phyloP scores from a whole-genome alignment of 1,140 invertebrate species.

The Micrasema minimum region DNA sequence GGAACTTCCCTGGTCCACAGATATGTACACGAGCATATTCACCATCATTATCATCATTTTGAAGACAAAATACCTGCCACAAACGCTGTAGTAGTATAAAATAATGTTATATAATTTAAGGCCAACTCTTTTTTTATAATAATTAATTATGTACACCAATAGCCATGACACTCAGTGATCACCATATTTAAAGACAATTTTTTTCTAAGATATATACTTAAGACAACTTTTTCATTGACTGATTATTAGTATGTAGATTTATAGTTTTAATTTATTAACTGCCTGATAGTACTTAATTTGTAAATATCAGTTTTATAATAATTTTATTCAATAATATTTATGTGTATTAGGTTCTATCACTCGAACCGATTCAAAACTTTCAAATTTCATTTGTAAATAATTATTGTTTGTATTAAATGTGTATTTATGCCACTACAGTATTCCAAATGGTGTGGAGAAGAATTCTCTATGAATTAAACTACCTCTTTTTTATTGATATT shows the following conservation, averaged over 20 bases:
- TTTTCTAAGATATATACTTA: conserved; percentile 37
- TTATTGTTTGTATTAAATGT: conserved; percentile 4
- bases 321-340: conserved; percentile 27
- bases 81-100: conserved; percentile 50
- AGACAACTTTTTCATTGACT: conserved; percentile 48
- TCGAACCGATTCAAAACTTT: conserved; percentile 8
- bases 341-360: conserved; percentile 31
- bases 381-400: conserved; percentile 24
- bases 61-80: conserved; percentile 57
- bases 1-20: conserved; percentile 60
- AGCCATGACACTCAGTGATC: conserved; percentile 45
- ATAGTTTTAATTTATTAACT: conserved; percentile 47
- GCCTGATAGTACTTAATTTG: conserved; percentile 51
- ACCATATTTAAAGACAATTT: conserved; percentile 43
- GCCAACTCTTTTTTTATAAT: conserved; percentile 26
- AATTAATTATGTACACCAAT: conserved; percentile 17
- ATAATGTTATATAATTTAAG: conserved; percentile 27
- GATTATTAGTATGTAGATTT: conserved; percentile 49
- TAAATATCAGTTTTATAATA: conserved; percentile 18
- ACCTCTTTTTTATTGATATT: conserved; percentile 52
- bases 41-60: conserved; percentile 86
- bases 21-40: conserved; percentile 85
- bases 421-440: conserved; percentile 49
- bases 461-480: conserved; percentile 53
- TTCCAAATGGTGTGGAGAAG: conserved; percentile 44